Evolutionary conservation across 1,140 invertebrate genomes (phyloP).

Genomic region (Melitaea cinxia): DNA sequence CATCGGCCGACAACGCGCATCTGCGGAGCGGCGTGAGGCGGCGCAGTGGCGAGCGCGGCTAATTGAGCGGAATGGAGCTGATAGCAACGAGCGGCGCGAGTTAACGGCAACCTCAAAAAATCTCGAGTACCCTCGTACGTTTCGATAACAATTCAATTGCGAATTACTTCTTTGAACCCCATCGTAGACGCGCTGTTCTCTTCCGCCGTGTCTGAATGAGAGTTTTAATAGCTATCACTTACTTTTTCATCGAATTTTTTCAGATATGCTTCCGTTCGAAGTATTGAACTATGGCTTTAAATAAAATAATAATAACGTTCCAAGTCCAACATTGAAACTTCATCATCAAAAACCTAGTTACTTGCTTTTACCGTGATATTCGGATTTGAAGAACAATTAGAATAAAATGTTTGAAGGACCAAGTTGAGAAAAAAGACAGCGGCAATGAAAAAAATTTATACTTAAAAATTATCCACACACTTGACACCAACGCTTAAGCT

Average conservation of each 20-base stretch:
- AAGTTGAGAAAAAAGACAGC: background rate
- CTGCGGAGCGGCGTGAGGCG: constrained; percentile 36
- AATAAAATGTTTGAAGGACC: background rate
- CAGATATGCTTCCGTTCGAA: too few species aligned
- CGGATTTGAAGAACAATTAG: too few species aligned
- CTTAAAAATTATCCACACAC: constrained; percentile 26
- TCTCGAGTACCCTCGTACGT: constrained; percentile 2
- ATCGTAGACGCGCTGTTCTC: background rate
- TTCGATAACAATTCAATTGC: background rate
- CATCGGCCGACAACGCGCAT: constrained; percentile 40
- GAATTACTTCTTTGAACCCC: background rate
- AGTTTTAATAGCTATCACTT: too few species aligned
- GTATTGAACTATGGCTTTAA: too few species aligned
- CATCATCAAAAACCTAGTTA: too few species aligned
- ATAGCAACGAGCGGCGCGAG: constrained; percentile 36
- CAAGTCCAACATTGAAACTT: too few species aligned
- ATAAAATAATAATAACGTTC: too few species aligned
- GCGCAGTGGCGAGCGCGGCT: constrained; percentile 46
- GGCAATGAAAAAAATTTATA: constrained; percentile 9
- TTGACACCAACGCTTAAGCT: constrained; percentile 29
- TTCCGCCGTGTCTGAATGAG: background rate
- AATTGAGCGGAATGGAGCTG: constrained; percentile 65
- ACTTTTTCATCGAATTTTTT: too few species aligned
- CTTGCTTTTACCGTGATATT: too few species aligned
- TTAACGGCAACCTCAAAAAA: background rate